These are phyloP conservation scores for Hesperophylax magnus DNA, from an alignment of 1,140 invertebrate genomes.

Conservation along the genomic window DNA sequence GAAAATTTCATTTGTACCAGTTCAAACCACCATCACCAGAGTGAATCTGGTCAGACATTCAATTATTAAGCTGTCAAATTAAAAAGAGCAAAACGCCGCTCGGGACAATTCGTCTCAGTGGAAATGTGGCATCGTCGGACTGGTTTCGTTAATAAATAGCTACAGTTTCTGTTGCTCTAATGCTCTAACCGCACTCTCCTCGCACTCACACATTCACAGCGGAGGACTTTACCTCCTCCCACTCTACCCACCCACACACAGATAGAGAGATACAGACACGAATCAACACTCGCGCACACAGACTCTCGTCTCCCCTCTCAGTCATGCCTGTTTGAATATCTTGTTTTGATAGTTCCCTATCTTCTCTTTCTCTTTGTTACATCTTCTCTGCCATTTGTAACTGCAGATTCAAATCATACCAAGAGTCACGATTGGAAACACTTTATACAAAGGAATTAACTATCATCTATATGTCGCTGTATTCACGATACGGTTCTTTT, in stretches of 20 bases:
- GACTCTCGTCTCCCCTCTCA: slow-evolving; percentile 11
- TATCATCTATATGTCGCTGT: background rate
- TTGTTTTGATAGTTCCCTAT: slow-evolving; percentile 54
- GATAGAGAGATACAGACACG: background rate
- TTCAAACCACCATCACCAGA: too few species aligned
- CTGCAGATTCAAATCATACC: slow-evolving; percentile 14
- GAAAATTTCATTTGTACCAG: too few species aligned
- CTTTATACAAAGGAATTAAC: slow-evolving; percentile 18
- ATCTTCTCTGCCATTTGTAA: slow-evolving; percentile 36
- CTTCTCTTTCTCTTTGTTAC: slow-evolving; percentile 35
- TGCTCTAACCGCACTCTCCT: background rate
- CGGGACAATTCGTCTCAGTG: background rate
- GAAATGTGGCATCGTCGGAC: slow-evolving; percentile 22
- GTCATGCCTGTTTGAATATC: slow-evolving; percentile 45
- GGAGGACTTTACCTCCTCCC: slow-evolving; percentile 7
- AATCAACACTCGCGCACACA: background rate
- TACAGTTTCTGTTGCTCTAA: slow-evolving; percentile 6
- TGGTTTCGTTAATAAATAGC: slow-evolving; percentile 24
- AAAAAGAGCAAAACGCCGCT: slow-evolving; percentile 4
- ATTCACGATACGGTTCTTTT: background rate
- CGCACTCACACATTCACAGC: background rate
- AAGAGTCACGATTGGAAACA: slow-evolving; percentile 10
- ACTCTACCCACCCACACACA: background rate
- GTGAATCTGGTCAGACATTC: too few species aligned
- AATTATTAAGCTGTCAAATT: slow-evolving; percentile 8